phyloP scores from a whole-genome alignment of 2,113 vertebrate species.

The Riparia riparia region DNA sequence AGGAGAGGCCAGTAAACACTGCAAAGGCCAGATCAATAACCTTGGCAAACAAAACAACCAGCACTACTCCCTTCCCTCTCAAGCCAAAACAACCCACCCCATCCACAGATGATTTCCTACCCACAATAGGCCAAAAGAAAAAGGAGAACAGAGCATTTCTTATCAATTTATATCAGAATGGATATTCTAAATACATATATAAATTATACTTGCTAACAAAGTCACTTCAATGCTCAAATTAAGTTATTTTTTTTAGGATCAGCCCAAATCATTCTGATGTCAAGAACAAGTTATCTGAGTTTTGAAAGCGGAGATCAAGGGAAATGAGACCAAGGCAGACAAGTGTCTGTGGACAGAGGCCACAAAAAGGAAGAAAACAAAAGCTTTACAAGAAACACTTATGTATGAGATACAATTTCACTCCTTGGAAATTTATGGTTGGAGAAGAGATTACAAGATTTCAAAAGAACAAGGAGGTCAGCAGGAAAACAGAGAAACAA shows the following conservation, averaged over 20 bases:
- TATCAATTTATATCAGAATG: not conserved
- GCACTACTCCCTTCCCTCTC: not conserved
- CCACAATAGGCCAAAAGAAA: not conserved
- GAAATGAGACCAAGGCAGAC: not conserved
- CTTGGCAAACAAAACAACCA: not conserved
- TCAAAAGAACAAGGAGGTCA: not conserved
- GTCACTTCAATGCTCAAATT: not conserved
- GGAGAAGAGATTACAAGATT: not conserved
- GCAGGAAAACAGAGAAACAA: not conserved
- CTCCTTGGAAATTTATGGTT: not conserved
- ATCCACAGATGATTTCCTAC: not conserved
- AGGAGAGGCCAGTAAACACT: not conserved
- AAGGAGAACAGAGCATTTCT: not conserved
- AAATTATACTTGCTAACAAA: not conserved
- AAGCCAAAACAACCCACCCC: not conserved
- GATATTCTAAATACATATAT: not conserved
- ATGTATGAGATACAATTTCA: not conserved
- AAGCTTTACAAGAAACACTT: not conserved
- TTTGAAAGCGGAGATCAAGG: not conserved
- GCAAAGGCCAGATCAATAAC: not conserved
- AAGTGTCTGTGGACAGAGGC: not conserved
- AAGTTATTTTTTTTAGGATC: not conserved
- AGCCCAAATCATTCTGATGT: not conserved
- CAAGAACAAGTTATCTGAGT: not conserved
- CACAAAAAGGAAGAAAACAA: not conserved